Evolutionary conservation across 2,797 vertebrate genomes (phyloP).

Genomic region (Spatula versicolor): DNA sequence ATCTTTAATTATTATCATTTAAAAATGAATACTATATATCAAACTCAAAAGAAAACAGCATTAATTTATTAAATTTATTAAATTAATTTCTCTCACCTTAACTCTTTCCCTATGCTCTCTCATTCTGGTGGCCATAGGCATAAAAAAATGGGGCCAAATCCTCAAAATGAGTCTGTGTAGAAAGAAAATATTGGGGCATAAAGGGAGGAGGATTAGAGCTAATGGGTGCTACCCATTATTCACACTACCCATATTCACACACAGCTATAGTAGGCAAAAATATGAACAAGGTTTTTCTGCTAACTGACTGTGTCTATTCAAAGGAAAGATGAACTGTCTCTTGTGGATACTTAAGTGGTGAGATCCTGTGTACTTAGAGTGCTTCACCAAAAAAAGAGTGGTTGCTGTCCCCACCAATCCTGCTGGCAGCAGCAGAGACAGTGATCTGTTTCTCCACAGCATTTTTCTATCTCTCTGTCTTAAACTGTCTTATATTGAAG

Average conservation of each 20-base stretch:
- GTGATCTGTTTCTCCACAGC: neutral
- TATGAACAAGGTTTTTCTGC: neutral
- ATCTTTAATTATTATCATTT: slow-evolving; percentile 52
- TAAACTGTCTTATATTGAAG: neutral
- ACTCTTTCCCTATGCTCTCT: neutral
- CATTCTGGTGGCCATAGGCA: neutral
- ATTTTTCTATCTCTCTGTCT: neutral
- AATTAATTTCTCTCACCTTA: neutral
- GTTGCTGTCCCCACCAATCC: neutral
- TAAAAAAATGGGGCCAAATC: neutral
- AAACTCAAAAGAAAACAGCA: neutral
- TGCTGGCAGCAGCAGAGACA: neutral
- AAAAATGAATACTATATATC: neutral
- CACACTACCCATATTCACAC: neutral
- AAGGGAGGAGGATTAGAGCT: neutral
- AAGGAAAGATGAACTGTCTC: neutral
- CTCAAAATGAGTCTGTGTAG: neutral
- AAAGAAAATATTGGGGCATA: neutral
- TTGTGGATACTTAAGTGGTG: neutral
- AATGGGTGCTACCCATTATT: neutral
- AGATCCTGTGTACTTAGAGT: neutral
- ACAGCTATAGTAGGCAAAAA: neutral
- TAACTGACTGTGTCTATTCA: neutral
- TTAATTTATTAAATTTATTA: no score
- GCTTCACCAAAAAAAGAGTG: neutral